Conservation (phyloP, 2,888 invertebrate species). For the Lycocerus yunnanus region DNA sequence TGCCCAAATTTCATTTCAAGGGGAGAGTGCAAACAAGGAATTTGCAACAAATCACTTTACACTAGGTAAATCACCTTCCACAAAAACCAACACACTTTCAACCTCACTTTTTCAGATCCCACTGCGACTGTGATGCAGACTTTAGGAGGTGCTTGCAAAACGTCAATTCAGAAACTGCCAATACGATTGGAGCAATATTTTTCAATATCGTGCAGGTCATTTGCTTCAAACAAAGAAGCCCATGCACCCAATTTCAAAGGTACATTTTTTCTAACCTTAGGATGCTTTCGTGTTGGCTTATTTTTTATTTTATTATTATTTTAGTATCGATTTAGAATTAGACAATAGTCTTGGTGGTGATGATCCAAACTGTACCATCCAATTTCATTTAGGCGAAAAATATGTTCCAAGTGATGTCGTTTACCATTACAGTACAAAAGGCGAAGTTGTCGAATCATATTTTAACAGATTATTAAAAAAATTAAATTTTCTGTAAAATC, state of each 20-base stretch:
- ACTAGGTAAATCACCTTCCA: constrained; percentile 56
- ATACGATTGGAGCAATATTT: constrained; percentile 72
- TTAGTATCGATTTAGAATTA: not conserved
- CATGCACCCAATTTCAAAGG: constrained; percentile 68
- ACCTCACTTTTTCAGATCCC: constrained; percentile 58
- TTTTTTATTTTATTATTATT: not conserved
- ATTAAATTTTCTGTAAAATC: constrained; percentile 34
- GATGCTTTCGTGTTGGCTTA: not conserved
- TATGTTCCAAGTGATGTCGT: constrained; percentile 16
- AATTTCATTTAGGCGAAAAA: constrained; percentile 12
- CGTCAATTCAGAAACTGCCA: constrained; percentile 70
- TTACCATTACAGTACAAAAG: constrained; percentile 23
- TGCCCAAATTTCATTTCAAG: constrained; percentile 66
- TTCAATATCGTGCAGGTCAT: constrained; percentile 76
- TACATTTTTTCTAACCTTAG: constrained; percentile 46
- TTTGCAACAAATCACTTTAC: constrained; percentile 71
- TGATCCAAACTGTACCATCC: constrained; percentile 8
- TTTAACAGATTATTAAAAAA: constrained; percentile 37
- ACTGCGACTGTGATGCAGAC: constrained; percentile 75
- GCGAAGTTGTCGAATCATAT: constrained; percentile 32
- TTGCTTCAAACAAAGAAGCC: constrained; percentile 70
- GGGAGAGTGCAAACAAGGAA: constrained; percentile 65
- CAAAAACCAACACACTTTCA: not conserved
- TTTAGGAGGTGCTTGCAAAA: constrained; percentile 72
- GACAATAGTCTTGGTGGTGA: not conserved